These are phyloP conservation scores for Nymphicus hollandicus DNA, from an alignment of 2,113 vertebrate genomes.

Conservation along the genomic window DNA sequence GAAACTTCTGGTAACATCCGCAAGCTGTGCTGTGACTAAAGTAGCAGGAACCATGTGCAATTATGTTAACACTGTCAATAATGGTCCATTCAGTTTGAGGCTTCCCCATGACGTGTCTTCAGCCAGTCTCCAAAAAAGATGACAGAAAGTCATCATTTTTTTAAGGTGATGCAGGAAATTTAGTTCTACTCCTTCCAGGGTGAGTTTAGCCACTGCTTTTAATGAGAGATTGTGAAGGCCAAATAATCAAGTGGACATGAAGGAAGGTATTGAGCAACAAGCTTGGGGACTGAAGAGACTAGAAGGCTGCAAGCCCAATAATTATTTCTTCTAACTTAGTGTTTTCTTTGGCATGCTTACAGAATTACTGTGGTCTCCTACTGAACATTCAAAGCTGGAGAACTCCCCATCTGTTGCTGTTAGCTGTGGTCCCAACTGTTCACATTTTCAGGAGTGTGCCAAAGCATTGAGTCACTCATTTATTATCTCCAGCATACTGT, in stretches of 20 bases:
- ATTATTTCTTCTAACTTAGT: background rate
- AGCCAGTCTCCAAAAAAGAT: background rate
- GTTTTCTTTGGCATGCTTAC: slow-evolving; percentile 4
- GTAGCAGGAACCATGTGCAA: background rate
- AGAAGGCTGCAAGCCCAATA: background rate
- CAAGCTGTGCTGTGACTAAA: background rate
- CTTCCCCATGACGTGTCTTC: background rate
- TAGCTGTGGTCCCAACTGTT: slow-evolving; percentile 49
- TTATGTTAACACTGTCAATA: background rate
- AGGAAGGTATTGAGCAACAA: background rate
- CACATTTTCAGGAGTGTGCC: slow-evolving; percentile 9
- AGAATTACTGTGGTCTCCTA: slow-evolving; percentile 1
- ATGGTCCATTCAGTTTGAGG: background rate
- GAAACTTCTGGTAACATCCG: background rate
- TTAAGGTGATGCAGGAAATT: background rate
- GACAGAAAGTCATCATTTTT: background rate
- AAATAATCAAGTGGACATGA: background rate
- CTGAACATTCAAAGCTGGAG: slow-evolving; percentile 32
- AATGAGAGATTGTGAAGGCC: background rate
- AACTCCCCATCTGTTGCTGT: slow-evolving; percentile 46
- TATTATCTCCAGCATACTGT: background rate
- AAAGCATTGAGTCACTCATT: slow-evolving; percentile 31
- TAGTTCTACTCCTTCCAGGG: background rate
- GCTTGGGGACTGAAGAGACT: background rate
- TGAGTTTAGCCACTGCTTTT: background rate